phyloP scores from a whole-genome alignment of 2,797 vertebrate species.

The Rhynchonycteris naso region DNA sequence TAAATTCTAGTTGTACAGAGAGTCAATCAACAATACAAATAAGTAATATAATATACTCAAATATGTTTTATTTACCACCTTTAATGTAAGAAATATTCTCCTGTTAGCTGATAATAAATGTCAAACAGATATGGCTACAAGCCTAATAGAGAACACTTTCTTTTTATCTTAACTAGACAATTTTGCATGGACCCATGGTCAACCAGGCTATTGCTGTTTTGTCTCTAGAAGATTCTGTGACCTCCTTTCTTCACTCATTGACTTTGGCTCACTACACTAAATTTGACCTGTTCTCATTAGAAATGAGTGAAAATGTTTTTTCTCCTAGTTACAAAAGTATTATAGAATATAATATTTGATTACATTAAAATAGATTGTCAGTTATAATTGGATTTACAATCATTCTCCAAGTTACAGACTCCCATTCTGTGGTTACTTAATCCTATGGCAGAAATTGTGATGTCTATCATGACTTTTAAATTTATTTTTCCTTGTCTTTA shows the following conservation, averaged over 20 bases:
- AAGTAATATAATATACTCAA: rapidly evolving
- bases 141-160: not conserved
- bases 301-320: not conserved
- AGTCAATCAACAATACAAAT: not conserved
- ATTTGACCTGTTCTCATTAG: not conserved
- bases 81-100: not conserved
- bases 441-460: not conserved
- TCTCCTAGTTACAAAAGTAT: not conserved
- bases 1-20: not conserved
- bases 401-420: not conserved
- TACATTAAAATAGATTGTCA: not conserved
- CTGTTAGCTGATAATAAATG: not conserved
- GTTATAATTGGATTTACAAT: not conserved
- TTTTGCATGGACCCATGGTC: not conserved
- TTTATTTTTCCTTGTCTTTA: not conserved
- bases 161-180: not conserved
- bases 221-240: not conserved
- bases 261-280: not conserved
- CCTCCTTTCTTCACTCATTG: not conserved
- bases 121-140: not conserved
- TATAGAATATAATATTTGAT: not conserved
- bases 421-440: not conserved
- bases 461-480: not conserved
- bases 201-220: not conserved
- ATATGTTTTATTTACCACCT: not conserved